These are phyloP conservation scores for Philopedon plagiatum DNA, from an alignment of 2,888 invertebrate species.

Conservation along the genomic window DNA sequence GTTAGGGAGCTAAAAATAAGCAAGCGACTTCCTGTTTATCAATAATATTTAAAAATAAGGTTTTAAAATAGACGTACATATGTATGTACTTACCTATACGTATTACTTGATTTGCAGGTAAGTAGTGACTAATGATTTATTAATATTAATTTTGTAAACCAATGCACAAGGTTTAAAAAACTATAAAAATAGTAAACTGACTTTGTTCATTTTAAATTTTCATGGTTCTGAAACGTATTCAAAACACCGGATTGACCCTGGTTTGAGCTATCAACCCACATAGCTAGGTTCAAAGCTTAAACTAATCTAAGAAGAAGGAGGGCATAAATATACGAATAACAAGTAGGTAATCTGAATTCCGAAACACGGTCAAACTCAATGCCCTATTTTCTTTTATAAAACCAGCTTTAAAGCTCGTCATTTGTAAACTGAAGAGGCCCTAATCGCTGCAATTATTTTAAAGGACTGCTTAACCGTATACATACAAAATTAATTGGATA, in stretches of 20 bases:
- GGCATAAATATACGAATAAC: conserved; percentile 40
- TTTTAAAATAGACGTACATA: too few relatives aligned
- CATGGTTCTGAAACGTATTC: too few relatives aligned
- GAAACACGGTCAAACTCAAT: conserved; percentile 24
- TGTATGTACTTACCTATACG: too few relatives aligned
- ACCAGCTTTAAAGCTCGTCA: conserved; percentile 11
- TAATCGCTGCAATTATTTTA: conserved; percentile 6
- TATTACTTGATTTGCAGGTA: too few relatives aligned
- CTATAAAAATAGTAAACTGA: too few relatives aligned
- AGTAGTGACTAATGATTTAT: too few relatives aligned
- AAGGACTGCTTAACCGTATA: conserved; percentile 3
- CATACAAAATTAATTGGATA: not conserved
- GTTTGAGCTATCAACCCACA: not conserved
- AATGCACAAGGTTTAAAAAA: too few relatives aligned
- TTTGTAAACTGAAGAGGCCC: conserved; percentile 5
- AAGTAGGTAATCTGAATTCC: conserved; percentile 40
- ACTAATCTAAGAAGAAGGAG: conserved; percentile 29
- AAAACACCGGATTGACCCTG: not conserved
- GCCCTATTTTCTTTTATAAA: conserved; percentile 31
- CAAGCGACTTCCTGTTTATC: too few relatives aligned
- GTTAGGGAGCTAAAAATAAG: too few relatives aligned
- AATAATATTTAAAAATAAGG: too few relatives aligned
- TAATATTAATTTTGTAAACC: too few relatives aligned
- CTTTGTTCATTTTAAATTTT: too few relatives aligned
- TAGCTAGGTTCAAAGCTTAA: conserved; percentile 20